phyloP scores from a whole-genome alignment of 1,140 invertebrate species.

The Aphelinus atriplicis region DNA sequence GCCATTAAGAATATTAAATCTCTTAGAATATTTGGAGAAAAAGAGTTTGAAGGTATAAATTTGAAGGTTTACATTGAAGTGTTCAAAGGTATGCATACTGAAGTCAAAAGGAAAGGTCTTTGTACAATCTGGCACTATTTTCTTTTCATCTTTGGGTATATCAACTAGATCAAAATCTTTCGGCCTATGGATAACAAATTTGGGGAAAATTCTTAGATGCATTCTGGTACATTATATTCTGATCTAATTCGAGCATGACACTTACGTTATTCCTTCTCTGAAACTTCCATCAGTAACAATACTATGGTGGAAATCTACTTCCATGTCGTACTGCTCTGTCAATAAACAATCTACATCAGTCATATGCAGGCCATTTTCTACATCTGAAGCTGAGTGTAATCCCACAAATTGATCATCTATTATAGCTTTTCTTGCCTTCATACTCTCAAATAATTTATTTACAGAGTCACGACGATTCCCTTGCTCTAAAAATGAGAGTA shows the following conservation, averaged over 20 bases:
- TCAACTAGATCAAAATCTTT: slow-evolving; percentile 54
- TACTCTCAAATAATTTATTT: slow-evolving; percentile 73
- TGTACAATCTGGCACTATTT: slow-evolving; percentile 45
- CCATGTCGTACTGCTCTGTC: slow-evolving; percentile 70
- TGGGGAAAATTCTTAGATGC: background rate
- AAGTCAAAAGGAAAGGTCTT: slow-evolving; percentile 71
- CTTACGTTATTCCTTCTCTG: slow-evolving; percentile 58
- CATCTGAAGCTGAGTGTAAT: slow-evolving; percentile 70
- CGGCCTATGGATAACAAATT: slow-evolving; percentile 40
- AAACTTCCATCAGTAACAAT: slow-evolving; percentile 67
- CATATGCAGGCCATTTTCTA: slow-evolving; percentile 72
- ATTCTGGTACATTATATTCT: background rate
- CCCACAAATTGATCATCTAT: slow-evolving; percentile 74
- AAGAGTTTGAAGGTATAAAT: background rate
- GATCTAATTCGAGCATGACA: slow-evolving; percentile 1
- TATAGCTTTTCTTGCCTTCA: slow-evolving; percentile 71
- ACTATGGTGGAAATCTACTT: slow-evolving; percentile 78
- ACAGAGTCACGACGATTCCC: slow-evolving; percentile 76
- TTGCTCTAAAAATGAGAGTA: slow-evolving; percentile 84
- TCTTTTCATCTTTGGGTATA: slow-evolving; percentile 45
- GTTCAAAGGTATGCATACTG: slow-evolving; percentile 83
- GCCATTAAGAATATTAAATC: background rate
- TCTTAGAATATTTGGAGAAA: slow-evolving; percentile 13
- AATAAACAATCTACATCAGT: slow-evolving; percentile 76
- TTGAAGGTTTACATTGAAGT: slow-evolving; percentile 72